phyloP scores from a whole-genome alignment of 2,797 vertebrate species.

The Microctenopoma stevenorrisi region DNA sequence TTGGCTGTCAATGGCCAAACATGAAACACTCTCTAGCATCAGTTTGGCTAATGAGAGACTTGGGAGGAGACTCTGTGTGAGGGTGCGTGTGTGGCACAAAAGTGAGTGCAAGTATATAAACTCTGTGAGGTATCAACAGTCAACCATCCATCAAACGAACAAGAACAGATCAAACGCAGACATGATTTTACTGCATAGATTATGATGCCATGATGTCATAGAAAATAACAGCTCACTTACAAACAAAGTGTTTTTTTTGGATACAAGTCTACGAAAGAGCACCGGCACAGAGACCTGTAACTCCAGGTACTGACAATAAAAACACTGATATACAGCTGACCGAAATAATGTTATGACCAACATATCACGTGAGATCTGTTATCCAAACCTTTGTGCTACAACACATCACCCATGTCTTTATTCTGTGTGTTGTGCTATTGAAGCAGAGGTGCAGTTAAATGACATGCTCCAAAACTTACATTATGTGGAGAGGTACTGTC shows the following conservation, averaged over 20 bases:
- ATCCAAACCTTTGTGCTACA: background rate
- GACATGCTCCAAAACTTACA: background rate
- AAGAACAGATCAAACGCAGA: conserved; percentile 74
- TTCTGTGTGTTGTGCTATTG: background rate
- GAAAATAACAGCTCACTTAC: conserved; percentile 74
- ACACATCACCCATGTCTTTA: background rate
- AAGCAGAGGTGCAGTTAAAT: background rate
- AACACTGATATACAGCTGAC: conserved; percentile 2
- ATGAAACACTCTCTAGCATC: conserved; percentile 41
- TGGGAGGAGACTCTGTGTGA: background rate
- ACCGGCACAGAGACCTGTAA: conserved; percentile 19
- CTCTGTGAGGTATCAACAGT: conserved; percentile 64
- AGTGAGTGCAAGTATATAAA: conserved; percentile 33
- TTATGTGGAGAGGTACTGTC: too few species aligned
- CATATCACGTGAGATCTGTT: background rate
- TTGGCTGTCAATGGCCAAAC: conserved; percentile 55
- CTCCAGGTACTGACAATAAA: conserved; percentile 38
- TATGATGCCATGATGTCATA: conserved; percentile 71
- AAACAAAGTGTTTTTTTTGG: conserved; percentile 57
- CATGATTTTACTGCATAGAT: conserved; percentile 70
- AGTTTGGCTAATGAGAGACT: conserved; percentile 27
- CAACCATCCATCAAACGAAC: conserved; percentile 74
- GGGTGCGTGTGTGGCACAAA: conserved; percentile 15
- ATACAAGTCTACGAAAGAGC: conserved; percentile 35
- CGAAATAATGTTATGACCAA: background rate